Evolutionary conservation across 2,797 vertebrate species (phyloP), one percentile per base, ranked within the genome.

Genomic region (Chloroceryle amazona): DNA sequence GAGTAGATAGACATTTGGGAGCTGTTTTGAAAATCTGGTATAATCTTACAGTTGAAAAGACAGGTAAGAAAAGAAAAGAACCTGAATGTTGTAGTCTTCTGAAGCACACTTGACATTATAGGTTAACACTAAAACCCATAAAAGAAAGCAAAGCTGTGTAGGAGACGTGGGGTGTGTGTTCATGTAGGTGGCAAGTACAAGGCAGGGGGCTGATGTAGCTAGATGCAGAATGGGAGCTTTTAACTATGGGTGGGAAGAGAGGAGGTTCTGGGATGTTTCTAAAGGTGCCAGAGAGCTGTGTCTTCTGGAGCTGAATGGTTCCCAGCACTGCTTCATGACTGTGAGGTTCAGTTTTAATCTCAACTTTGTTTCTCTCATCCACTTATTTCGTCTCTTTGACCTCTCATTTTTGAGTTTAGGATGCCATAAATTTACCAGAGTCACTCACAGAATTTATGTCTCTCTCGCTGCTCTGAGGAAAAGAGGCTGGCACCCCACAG

Each of bases 171-270:
- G n/a, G 2, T 3, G 1, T 10, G 25, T 9, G 3, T 8, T 20
- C 11, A 4, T 39, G 25, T 37, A 19, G 0, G 3, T 41, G 22
- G 35, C 5, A n/a, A 37, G 37, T 10, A 21, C 0, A 0, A 49
- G n/a, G 31, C 8, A n/a, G 13, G 3, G 7, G 6, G 2, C 7
- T 76, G 23, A 74, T 33, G 15, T 37, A 62, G 10, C 42, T 33
- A 20, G 54, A 57, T 70, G 23, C 11, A 78, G 35, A 61, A 76
- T 33, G 26, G 39, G 22, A 63, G 28, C 51, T 74, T 90, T 85
- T 62, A 60, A 35, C 18, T 31, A 9, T 23, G 9, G 3, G 2
- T 51, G 13, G 42, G 29, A 75, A 41, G 8, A 61, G 21, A 55
- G 5, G 35, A 29, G 0, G 0, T 62, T 81, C 41, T 78, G 29